Conservation (phyloP, 2,888 invertebrate genomes). For the Parnassius glacialis region DNA sequence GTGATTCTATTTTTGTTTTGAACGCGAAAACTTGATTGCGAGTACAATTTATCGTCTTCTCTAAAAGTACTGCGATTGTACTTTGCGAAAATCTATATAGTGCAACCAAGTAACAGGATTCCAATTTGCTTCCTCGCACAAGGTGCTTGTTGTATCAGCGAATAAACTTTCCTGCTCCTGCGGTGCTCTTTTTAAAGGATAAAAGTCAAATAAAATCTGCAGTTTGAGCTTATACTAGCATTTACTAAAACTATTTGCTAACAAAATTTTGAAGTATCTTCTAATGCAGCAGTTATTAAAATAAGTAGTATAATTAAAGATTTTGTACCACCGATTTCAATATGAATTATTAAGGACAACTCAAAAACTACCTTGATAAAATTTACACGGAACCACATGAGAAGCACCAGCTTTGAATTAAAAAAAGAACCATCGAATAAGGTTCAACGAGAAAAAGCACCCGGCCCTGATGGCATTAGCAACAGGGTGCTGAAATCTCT, state of each 20-base stretch:
- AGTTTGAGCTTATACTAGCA: conserved; percentile 8
- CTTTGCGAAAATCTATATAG: conserved; percentile 25
- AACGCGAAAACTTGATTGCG: conserved; percentile 18
- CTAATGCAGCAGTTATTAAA: background rate
- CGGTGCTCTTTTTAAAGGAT: conserved; percentile 23
- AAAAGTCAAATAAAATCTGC: conserved; percentile 15
- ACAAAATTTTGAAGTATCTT: background rate
- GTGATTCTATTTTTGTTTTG: conserved; percentile 13
- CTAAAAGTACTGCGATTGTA: conserved; percentile 12
- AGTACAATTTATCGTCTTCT: conserved; percentile 22
- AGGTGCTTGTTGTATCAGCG: conserved; percentile 25
- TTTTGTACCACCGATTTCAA: too few relatives aligned
- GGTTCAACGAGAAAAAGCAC: too few relatives aligned
- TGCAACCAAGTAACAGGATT: conserved; percentile 24
- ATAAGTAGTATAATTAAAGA: too few relatives aligned
- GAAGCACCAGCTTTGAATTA: too few relatives aligned
- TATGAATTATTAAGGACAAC: too few relatives aligned
- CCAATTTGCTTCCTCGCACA: conserved; percentile 24
- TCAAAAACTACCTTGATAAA: too few relatives aligned
- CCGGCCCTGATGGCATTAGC: too few relatives aligned
- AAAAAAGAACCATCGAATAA: too few relatives aligned
- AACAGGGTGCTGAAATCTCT: too few relatives aligned
- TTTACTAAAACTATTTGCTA: background rate
- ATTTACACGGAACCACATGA: too few relatives aligned
- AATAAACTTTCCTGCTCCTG: conserved; percentile 24